Evolutionary conservation across 2,888 invertebrate species (phyloP), one percentile per base, ranked within the genome.

Genomic region (Xestia ashworthii): DNA sequence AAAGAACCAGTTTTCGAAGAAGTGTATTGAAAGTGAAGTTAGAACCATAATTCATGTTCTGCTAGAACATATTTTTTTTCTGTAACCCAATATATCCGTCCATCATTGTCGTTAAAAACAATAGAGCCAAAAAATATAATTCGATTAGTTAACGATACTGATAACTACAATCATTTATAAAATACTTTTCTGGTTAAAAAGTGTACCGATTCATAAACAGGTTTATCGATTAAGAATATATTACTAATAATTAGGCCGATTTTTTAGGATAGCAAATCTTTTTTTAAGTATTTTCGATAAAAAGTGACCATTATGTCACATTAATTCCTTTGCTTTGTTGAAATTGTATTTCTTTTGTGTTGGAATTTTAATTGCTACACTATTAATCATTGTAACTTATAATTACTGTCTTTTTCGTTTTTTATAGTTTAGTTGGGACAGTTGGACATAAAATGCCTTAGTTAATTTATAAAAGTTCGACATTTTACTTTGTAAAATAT

Each of bases 121-220:
- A 48, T 48, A 53, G 5, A 46, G 6, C 16, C 12, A 71, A 71
- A 60, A 60, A 78, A 41, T 16, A 14, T 5, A 46, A 77, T 41
- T 22, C n/a, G 3, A 67, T 79, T 60, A 58, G 71, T 50, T 66
- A 71, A 78, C 71, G n/a, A 67, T 41, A 48, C 14, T 19, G n/a
- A 71, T 66, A 79, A 44, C 38, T 32, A 38, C 14, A 2, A 19
- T 71, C 5, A 38, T 81, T 68, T n/a, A 65, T 32, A n/a, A 67
- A 75, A 69, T 69, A 60, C 58, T 58, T 71, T 81, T 81, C 50
- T 38, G 62, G 58, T 81, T 67, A 71, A 81, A 70, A 73, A 79
- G n/a, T 38, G 19, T 48, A 67, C 14, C 8, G 16, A 55, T 14
- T 44, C 32, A 41, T 55, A 76, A 68, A 81, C 82, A 64, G 65